These are phyloP conservation scores for Onthophagus taurus DNA, from an alignment of 1,140 invertebrate species.

Conservation along the genomic window DNA sequence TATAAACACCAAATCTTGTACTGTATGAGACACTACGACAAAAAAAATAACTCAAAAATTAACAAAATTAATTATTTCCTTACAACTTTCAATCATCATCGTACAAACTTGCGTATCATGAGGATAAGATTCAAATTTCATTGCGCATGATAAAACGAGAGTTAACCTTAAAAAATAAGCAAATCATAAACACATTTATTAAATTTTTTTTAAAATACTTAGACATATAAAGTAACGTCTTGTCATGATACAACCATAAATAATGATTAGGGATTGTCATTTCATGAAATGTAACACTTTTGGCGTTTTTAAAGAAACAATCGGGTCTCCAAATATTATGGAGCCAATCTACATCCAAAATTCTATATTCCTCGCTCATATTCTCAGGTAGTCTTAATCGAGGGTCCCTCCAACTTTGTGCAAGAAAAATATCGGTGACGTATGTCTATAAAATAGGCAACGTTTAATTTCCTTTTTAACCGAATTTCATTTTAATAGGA, in stretches of 20 bases:
- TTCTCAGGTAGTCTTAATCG: conserved; percentile 76
- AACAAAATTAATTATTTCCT: conserved; percentile 34
- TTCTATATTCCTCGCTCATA: conserved; percentile 86
- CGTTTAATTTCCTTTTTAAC: too few relatives aligned
- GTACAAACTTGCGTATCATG: conserved; percentile 83
- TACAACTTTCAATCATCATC: conserved; percentile 87
- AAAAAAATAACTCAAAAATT: conserved; percentile 14
- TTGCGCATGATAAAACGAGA: conserved; percentile 78
- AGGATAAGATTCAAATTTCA: conserved; percentile 89
- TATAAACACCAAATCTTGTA: conserved; percentile 74
- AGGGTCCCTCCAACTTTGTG: conserved; percentile 84
- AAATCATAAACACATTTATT: conserved; percentile 9
- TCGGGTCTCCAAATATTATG: conserved; percentile 87
- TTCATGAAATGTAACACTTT: conserved; percentile 86
- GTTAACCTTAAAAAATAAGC: conserved; percentile 57
- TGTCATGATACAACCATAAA: conserved; percentile 83
- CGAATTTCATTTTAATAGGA: conserved; percentile 6
- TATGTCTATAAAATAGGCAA: conserved; percentile 79
- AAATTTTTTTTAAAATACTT: conserved; percentile 56
- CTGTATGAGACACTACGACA: conserved; percentile 74
- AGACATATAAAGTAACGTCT: conserved; percentile 83
- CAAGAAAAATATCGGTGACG: conserved; percentile 84
- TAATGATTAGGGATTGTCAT: conserved; percentile 94
- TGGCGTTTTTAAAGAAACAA: conserved; percentile 89
- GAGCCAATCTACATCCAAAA: conserved; percentile 82